Evolutionary conservation across 2,888 invertebrate species (phyloP).

Genomic region (Entomobrya multifasciata): DNA sequence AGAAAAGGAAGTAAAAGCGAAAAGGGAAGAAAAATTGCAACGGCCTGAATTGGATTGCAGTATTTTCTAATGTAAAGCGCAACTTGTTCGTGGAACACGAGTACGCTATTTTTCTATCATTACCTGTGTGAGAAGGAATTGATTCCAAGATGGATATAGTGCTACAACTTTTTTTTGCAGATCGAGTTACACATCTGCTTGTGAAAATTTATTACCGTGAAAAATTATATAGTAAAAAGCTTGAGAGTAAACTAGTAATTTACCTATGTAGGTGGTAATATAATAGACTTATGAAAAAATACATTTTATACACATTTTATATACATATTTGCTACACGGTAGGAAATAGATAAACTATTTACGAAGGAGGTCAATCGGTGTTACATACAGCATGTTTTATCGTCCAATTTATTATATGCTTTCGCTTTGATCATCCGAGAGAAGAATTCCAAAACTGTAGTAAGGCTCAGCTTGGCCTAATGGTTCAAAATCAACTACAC

Average conservation of each 20-base stretch:
- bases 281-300: background rate
- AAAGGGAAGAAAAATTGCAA: background rate
- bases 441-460: conserved; percentile 37
- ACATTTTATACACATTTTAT: background rate
- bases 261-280: background rate
- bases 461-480: too few relatives aligned
- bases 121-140: conserved; percentile 54
- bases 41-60: background rate
- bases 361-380: conserved; percentile 57
- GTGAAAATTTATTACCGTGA: conserved; percentile 35
- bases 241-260: background rate
- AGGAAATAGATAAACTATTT: conserved; percentile 2
- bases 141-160: conserved; percentile 48
- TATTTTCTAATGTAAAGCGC: background rate
- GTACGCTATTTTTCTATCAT: conserved; percentile 42
- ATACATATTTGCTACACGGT: background rate
- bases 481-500: too few relatives aligned
- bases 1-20: background rate
- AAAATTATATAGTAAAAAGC: background rate
- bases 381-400: conserved; percentile 44
- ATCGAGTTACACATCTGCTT: conserved; percentile 35
- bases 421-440: conserved; percentile 38
- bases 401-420: conserved; percentile 52
- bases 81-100: background rate
- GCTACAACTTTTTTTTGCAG: conserved; percentile 12